These are phyloP conservation scores for Trisateles emortualis DNA, from an alignment of 2,888 invertebrate genomes.

Conservation along the genomic window DNA sequence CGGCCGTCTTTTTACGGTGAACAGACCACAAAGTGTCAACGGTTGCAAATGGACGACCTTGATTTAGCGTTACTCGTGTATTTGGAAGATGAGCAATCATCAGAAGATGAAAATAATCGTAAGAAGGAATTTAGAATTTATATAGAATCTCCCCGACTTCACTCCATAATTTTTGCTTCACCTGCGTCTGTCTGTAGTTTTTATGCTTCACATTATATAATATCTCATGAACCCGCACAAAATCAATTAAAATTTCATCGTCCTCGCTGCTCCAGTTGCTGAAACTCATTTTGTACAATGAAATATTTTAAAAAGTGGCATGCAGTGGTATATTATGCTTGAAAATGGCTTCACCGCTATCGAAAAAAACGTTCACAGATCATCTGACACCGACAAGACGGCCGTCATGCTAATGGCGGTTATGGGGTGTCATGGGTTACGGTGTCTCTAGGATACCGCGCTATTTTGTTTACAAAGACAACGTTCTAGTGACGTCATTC, in stretches of 20 bases:
- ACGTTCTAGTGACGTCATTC: background rate
- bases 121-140: no score
- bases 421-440: background rate
- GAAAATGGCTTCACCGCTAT: background rate
- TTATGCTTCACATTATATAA: no score
- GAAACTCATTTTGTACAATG: background rate
- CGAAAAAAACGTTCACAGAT: background rate
- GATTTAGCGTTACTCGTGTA: background rate
- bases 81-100: no score
- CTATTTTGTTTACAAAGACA: background rate
- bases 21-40: no score
- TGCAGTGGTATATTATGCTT: background rate
- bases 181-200: no score
- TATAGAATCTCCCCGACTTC: no score
- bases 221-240: background rate
- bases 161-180: no score
- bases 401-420: background rate
- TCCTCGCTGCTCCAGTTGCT: constrained; percentile 5
- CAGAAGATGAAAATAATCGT: no score
- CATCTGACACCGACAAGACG: background rate
- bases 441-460: background rate
- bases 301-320: background rate
- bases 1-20: no score
- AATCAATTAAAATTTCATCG: constrained; percentile 15
- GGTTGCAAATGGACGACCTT: background rate